These are phyloP conservation scores for Holothuria glaberrima DNA, from an alignment of 35 echinoderm and acorn worm species.

Conservation along the genomic window DNA sequence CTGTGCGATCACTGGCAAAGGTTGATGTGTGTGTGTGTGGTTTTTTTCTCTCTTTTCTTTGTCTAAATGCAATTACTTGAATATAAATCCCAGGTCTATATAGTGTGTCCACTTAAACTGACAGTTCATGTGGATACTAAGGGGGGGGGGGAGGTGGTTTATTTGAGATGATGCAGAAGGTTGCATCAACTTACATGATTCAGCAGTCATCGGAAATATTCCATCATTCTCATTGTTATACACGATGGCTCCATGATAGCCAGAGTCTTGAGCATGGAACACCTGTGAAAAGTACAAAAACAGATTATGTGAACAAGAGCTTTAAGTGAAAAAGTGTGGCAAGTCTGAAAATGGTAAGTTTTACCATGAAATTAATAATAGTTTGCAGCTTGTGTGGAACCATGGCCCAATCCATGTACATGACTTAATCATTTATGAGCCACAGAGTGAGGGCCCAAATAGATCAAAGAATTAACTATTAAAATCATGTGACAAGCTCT, in stretches of 20 bases:
- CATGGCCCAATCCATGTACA: background rate
- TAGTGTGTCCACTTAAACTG: too few relatives aligned
- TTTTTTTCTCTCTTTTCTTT: too few relatives aligned
- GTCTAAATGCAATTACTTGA: too few relatives aligned
- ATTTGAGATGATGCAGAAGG: too few relatives aligned
- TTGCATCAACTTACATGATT: background rate
- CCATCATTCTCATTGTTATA: slow-evolving; percentile 6
- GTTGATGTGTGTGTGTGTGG: too few relatives aligned
- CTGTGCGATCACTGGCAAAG: too few relatives aligned
- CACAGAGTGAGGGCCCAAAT: too few relatives aligned
- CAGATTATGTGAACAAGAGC: background rate
- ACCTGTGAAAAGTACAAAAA: background rate
- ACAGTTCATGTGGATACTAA: too few relatives aligned
- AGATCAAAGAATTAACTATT: too few relatives aligned
- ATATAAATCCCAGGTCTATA: too few relatives aligned
- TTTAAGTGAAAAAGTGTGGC: background rate
- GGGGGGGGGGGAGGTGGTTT: too few relatives aligned
- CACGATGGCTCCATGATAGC: background rate
- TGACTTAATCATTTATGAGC: too few relatives aligned
- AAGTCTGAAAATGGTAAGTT: background rate
- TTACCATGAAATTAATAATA: background rate
- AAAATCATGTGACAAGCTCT: background rate
- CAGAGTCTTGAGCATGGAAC: background rate
- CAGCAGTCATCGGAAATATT: slow-evolving; percentile 11
- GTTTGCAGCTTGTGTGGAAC: background rate